These are phyloP conservation scores for Laticauda laticaudata DNA, from an alignment of 2,113 vertebrate species.

Conservation along the genomic window DNA sequence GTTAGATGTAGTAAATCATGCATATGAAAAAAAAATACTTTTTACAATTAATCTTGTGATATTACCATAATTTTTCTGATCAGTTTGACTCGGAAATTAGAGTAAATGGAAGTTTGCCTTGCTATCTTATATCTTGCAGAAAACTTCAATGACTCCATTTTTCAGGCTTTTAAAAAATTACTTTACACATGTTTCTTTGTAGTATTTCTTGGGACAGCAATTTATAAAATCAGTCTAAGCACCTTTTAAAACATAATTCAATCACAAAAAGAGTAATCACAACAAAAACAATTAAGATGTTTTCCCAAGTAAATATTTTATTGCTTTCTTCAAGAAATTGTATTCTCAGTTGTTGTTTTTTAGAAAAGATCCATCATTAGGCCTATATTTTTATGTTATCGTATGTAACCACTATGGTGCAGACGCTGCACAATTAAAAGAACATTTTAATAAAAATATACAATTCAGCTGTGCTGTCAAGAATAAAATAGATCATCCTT, in stretches of 20 bases:
- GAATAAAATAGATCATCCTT: constrained; percentile 47
- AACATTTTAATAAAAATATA: constrained; percentile 53
- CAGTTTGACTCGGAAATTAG: constrained; percentile 7
- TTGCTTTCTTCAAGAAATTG: constrained; percentile 41
- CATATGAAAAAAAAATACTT: constrained; percentile 36
- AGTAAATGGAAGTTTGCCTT: not conserved
- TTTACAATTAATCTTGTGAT: constrained; percentile 36
- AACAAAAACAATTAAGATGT: constrained; percentile 35
- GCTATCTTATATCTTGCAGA: constrained; percentile 11
- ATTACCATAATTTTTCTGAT: constrained; percentile 26
- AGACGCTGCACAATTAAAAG: constrained; percentile 33
- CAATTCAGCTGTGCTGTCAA: constrained; percentile 44
- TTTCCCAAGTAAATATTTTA: constrained; percentile 41
- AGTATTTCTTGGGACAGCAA: constrained; percentile 3
- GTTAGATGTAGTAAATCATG: constrained; percentile 57
- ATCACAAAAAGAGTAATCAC: constrained; percentile 14
- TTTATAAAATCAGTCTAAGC: not conserved
- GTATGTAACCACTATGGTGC: constrained; percentile 34
- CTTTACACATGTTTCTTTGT: constrained; percentile 53
- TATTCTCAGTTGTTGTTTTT: constrained; percentile 16
- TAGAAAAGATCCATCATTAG: constrained; percentile 19
- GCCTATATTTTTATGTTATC: constrained; percentile 35
- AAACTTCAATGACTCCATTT: constrained; percentile 36
- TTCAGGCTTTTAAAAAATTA: constrained; percentile 53
- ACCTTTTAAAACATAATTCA: constrained; percentile 5